Percentiles rank a stretch among this genome's conserved stretches.
Conservation (phyloP, 2,113 vertebrate species). For the Vidua macroura region DNA sequence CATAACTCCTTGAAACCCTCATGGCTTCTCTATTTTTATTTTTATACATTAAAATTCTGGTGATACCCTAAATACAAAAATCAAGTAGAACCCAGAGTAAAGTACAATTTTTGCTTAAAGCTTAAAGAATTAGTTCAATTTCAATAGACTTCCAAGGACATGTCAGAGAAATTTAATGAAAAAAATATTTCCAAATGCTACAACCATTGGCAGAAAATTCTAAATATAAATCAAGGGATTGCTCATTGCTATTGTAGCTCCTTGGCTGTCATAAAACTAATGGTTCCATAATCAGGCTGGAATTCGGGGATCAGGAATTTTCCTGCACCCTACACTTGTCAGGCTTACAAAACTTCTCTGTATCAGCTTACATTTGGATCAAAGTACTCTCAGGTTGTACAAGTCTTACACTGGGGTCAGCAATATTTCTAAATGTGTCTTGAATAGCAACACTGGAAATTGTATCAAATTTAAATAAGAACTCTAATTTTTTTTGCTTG, state of each 20-base stretch:
- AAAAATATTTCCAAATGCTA: background rate
- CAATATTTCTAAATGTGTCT: background rate
- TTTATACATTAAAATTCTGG: background rate
- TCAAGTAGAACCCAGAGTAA: background rate
- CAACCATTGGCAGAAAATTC: background rate
- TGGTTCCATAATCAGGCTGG: background rate
- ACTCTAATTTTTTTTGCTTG: background rate
- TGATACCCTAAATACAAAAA: background rate
- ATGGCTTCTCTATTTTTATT: background rate
- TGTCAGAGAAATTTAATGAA: background rate
- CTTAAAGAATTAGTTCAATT: background rate
- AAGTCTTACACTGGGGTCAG: background rate
- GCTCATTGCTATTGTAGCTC: background rate
- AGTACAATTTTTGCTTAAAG: background rate
- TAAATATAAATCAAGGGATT: background rate
- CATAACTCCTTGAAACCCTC: background rate
- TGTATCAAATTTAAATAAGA: background rate
- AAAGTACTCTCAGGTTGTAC: background rate
- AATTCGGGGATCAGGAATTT: background rate
- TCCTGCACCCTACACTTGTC: background rate
- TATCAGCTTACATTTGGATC: background rate
- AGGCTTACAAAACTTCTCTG: background rate
- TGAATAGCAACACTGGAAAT: background rate
- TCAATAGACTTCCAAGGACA: background rate
- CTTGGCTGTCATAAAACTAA: background rate